Percentiles rank a stretch among this genome's conserved stretches.
These are phyloP conservation scores for Pangasius macronema DNA, from an alignment of 2,797 vertebrate species.

Conservation along the genomic window DNA sequence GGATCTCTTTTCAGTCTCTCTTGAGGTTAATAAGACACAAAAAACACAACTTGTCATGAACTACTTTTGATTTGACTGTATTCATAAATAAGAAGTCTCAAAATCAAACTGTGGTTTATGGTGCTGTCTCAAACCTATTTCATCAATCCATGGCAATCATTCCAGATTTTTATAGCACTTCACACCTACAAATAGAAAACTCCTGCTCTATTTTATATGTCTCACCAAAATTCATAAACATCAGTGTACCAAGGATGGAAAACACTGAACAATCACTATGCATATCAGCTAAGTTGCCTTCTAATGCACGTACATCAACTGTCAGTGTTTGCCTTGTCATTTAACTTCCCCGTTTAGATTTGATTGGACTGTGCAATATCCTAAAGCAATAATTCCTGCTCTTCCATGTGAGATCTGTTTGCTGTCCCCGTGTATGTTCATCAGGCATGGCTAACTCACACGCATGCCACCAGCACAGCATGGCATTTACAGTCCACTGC, in stretches of 20 bases:
- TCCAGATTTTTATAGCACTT: background rate
- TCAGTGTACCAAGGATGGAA: background rate
- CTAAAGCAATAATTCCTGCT: slow-evolving; percentile 31
- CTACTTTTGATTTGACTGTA: background rate
- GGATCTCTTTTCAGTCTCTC: background rate
- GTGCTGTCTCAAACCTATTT: background rate
- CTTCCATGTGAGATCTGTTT: slow-evolving; percentile 36
- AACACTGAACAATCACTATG: too few relatives aligned
- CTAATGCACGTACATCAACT: background rate
- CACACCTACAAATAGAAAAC: background rate
- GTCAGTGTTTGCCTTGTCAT: background rate
- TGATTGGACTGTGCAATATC: slow-evolving; percentile 13
- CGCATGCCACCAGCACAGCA: slow-evolving; percentile 77
- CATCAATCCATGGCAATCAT: background rate
- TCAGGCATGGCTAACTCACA: slow-evolving; percentile 74
- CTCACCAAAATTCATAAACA: background rate
- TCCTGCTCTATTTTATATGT: background rate
- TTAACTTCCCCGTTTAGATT: slow-evolving; percentile 2
- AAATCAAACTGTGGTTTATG: background rate
- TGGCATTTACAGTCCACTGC: slow-evolving; percentile 82
- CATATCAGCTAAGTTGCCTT: background rate
- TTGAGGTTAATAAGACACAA: background rate
- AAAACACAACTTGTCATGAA: background rate
- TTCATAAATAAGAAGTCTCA: background rate
- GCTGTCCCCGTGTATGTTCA: slow-evolving; percentile 65